phyloP scores from a whole-genome alignment of 2,113 vertebrate genomes.

The Alethe diademata region DNA sequence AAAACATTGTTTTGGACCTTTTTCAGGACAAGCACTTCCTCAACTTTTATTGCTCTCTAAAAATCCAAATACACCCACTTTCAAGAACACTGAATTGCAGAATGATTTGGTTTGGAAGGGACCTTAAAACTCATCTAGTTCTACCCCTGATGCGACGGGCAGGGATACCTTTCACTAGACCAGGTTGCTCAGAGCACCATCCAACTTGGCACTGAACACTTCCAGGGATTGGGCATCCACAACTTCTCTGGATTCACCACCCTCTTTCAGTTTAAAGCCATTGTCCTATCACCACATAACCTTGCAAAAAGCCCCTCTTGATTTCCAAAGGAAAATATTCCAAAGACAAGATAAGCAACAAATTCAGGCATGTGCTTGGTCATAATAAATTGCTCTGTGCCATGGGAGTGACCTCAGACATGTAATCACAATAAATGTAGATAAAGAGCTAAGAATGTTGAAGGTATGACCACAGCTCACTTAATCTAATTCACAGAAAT shows the following conservation, averaged over 20 bases:
- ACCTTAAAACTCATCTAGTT: background rate
- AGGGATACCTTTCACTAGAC: background rate
- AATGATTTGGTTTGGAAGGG: background rate
- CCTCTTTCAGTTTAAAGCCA: background rate
- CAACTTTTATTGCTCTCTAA: background rate
- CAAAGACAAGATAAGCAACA: background rate
- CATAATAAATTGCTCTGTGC: background rate
- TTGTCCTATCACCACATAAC: background rate
- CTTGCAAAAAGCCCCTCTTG: background rate
- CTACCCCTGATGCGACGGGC: rapidly evolving
- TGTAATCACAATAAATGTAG: background rate
- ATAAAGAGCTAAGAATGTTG: background rate
- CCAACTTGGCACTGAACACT: background rate
- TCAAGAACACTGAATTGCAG: background rate
- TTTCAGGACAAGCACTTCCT: background rate
- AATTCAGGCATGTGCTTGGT: background rate
- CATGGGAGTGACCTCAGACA: background rate
- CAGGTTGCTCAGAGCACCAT: background rate
- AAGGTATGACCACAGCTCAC: background rate
- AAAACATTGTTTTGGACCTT: background rate
- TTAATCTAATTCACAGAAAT: background rate
- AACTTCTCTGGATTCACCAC: background rate
- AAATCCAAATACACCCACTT: background rate
- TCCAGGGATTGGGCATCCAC: background rate
- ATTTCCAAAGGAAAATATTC: background rate